These are phyloP conservation scores for Neoseiulus cucumeris DNA, from an alignment of 1,140 invertebrate genomes.

Conservation along the genomic window DNA sequence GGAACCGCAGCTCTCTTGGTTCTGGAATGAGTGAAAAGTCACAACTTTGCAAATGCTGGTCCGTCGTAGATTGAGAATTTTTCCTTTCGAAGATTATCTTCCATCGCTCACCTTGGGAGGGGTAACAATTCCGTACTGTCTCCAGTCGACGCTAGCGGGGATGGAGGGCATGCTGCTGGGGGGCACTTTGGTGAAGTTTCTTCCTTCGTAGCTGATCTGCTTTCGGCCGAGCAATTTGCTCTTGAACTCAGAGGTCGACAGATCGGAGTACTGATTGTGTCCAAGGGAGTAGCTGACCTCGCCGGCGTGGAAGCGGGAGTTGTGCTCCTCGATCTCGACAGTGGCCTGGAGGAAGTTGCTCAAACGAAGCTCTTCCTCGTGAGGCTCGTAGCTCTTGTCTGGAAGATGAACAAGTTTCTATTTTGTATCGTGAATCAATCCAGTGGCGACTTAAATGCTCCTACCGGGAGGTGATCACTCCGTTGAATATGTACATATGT, in stretches of 20 bases:
- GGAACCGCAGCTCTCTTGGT: background rate
- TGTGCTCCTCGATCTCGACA: background rate
- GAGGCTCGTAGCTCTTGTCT: background rate
- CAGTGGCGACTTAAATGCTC: too few relatives aligned
- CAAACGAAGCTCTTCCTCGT: background rate
- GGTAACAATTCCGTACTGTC: background rate
- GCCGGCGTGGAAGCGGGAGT: background rate
- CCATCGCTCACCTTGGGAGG: background rate
- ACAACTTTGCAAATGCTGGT: too few relatives aligned
- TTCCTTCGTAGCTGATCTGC: background rate
- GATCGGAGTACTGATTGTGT: background rate
- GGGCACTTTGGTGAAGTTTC: background rate
- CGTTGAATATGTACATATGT: too few relatives aligned
- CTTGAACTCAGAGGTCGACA: background rate
- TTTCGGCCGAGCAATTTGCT: background rate
- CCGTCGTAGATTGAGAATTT: too few relatives aligned
- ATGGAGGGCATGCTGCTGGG: background rate
- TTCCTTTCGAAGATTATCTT: too few relatives aligned
- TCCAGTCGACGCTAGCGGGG: background rate
- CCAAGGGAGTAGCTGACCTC: background rate
- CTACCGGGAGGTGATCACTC: too few relatives aligned
- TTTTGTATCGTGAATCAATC: too few relatives aligned
- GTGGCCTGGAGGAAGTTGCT: slow-evolving; percentile 7
- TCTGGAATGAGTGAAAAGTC: background rate
- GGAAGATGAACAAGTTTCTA: too few relatives aligned